These are phyloP conservation scores for Aphyosemion australe DNA, from an alignment of 2,113 vertebrate genomes.

Conservation along the genomic window DNA sequence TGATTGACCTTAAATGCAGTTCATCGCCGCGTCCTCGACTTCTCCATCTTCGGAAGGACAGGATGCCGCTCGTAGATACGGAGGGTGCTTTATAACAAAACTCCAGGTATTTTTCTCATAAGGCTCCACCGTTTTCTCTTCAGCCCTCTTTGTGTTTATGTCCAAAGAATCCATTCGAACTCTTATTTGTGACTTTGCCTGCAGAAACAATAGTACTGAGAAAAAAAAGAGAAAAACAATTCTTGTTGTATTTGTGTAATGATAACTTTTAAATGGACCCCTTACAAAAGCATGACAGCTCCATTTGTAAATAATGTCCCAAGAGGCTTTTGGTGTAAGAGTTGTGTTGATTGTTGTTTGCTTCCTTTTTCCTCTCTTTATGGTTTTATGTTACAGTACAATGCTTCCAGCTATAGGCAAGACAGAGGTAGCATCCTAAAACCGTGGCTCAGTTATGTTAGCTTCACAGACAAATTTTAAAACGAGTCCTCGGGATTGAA, in stretches of 20 bases:
- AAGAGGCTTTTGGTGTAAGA: conserved; percentile 94
- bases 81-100: conserved; percentile 60
- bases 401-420: conserved; percentile 91
- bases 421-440: conserved; percentile 91
- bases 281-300: conserved; percentile 95
- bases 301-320: conserved; percentile 97
- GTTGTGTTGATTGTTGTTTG: conserved; percentile 95
- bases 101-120: conserved; percentile 43
- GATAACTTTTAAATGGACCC: conserved; percentile 90
- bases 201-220: conserved; percentile 80
- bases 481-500: conserved; percentile 68
- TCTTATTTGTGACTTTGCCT: conserved; percentile 91
- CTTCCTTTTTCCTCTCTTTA: conserved; percentile 76
- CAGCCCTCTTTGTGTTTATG: conserved; percentile 60
- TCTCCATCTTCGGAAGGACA: conserved; percentile 71
- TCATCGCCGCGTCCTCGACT: conserved; percentile 69
- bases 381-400: conserved; percentile 82
- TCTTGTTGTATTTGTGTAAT: conserved; percentile 95
- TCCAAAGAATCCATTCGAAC: conserved; percentile 89
- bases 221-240: conserved; percentile 72
- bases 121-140: conserved; percentile 26
- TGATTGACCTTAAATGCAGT: conserved; percentile 60
- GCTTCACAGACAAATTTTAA: conserved; percentile 89
- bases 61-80: conserved; percentile 55
- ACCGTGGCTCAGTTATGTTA: conserved; percentile 94